Percentiles rank a stretch among this genome's conserved stretches.
These are phyloP conservation scores for Crocidura indochinensis DNA, from an alignment of 2,797 vertebrate genomes.

Conservation along the genomic window DNA sequence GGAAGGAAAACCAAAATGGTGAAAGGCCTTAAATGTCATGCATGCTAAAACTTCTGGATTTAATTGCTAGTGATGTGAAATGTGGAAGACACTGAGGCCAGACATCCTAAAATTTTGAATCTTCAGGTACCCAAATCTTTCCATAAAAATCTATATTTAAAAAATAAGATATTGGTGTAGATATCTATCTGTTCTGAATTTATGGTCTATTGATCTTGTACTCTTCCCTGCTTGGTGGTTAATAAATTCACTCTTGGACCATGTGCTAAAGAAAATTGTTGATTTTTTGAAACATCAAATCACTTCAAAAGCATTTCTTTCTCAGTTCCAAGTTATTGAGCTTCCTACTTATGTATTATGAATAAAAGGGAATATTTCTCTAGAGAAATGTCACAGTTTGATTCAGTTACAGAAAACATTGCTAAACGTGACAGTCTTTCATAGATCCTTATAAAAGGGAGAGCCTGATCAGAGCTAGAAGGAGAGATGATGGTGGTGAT, in stretches of 20 bases:
- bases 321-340: conserved; percentile 46
- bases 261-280: conserved; percentile 64
- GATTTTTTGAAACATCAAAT: conserved; percentile 73
- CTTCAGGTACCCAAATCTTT: conserved; percentile 43
- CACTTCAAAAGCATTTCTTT: conserved; percentile 71
- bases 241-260: conserved; percentile 60
- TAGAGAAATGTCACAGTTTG: conserved; percentile 62
- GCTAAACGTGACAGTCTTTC: conserved; percentile 19
- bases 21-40: not conserved
- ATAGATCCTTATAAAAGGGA: not conserved
- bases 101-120: not conserved
- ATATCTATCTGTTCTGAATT: conserved; percentile 38
- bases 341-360: conserved; percentile 55
- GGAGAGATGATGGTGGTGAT: not conserved
- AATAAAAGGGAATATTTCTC: conserved; percentile 55
- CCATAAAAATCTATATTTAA: conserved; percentile 15
- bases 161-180: conserved; percentile 48
- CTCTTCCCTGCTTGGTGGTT: conserved; percentile 39
- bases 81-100: conserved; percentile 10
- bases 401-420: conserved; percentile 62
- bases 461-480: not conserved
- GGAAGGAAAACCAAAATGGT: not conserved
- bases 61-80: conserved; percentile 31
- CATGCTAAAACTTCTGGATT: conserved; percentile 25
- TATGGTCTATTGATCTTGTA: conserved; percentile 40